Evolutionary conservation across 2,797 vertebrate species (phyloP).

Genomic region (Aeoliscus strigatus): DNA sequence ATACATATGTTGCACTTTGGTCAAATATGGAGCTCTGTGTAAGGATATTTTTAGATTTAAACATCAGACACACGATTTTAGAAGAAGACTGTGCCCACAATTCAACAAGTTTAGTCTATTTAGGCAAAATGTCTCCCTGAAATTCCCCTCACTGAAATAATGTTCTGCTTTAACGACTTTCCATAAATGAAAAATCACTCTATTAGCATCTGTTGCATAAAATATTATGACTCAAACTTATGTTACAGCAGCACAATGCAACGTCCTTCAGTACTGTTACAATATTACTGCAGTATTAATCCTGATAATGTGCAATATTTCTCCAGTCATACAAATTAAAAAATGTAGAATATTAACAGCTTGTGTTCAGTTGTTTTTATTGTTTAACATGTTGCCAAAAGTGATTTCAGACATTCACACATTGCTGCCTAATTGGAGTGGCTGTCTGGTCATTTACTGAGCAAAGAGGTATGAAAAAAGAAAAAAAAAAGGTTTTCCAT

Average conservation of each 20-base stretch:
- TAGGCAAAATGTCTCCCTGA: slow-evolving; percentile 25
- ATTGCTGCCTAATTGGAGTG: too few relatives aligned
- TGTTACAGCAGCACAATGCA: slow-evolving; percentile 78
- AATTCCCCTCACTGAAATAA: slow-evolving; percentile 10
- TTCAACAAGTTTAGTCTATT: slow-evolving; percentile 27
- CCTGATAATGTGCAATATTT: neutral
- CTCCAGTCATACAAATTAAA: slow-evolving; percentile 1
- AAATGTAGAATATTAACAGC: slow-evolving; percentile 32
- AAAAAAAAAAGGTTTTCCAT: too few relatives aligned
- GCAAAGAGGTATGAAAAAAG: too few relatives aligned
- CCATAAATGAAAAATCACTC: slow-evolving; percentile 22
- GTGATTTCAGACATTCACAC: slow-evolving; percentile 45
- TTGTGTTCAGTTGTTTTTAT: slow-evolving; percentile 18
- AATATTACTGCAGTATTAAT: neutral
- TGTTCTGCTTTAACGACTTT: slow-evolving; percentile 8
- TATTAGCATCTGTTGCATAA: slow-evolving; percentile 41
- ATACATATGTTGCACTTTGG: slow-evolving; percentile 4
- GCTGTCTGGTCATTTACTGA: slow-evolving; percentile 30
- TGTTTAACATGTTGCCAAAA: slow-evolving; percentile 35
- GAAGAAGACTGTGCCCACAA: neutral
- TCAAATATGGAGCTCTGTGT: too few relatives aligned
- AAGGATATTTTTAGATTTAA: slow-evolving; percentile 15
- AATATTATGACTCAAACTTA: slow-evolving; percentile 74
- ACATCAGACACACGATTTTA: slow-evolving; percentile 5
- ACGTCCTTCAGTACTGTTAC: slow-evolving; percentile 34